phyloP scores from a whole-genome alignment of 2,888 invertebrate species.

The Acleris emargana region DNA sequence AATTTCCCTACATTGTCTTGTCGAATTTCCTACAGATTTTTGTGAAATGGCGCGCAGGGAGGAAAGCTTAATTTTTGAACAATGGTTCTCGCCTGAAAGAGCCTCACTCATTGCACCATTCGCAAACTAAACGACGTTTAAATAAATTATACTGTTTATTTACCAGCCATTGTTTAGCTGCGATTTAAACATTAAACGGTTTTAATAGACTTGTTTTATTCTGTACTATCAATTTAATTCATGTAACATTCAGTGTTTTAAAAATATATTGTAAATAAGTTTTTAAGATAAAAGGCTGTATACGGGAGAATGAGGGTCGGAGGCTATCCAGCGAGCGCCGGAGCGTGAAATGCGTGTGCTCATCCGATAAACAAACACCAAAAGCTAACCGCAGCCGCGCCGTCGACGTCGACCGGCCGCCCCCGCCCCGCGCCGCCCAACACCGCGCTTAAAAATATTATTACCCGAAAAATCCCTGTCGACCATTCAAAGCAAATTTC shows the following conservation, averaged over 20 bases:
- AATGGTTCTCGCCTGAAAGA: too few species aligned
- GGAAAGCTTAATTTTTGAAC: too few species aligned
- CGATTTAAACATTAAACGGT: too few species aligned
- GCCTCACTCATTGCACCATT: too few species aligned
- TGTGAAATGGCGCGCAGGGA: too few species aligned
- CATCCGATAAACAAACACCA: constrained; percentile 52
- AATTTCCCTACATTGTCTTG: too few species aligned
- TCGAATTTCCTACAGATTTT: too few species aligned
- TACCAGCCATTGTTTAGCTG: too few species aligned
- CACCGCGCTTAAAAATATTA: constrained; percentile 37
- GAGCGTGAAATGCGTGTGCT: constrained; percentile 53
- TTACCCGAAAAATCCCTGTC: constrained; percentile 34
- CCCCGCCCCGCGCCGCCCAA: constrained; percentile 29
- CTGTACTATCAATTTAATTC: neutral
- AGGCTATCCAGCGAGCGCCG: constrained; percentile 47
- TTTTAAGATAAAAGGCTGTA: constrained; percentile 2
- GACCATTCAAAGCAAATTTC: constrained; percentile 30
- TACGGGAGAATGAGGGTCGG: constrained; percentile 42
- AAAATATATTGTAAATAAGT: neutral
- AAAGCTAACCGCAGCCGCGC: constrained; percentile 48
- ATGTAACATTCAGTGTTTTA: neutral
- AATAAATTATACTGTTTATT: too few species aligned
- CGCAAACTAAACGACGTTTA: too few species aligned
- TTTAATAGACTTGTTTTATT: neutral
- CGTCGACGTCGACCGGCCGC: constrained; percentile 22